Percentiles rank a stretch among this genome's conserved stretches.
Conservation (phyloP, 2,113 vertebrate genomes). For the Microcebus ravelobensis region DNA sequence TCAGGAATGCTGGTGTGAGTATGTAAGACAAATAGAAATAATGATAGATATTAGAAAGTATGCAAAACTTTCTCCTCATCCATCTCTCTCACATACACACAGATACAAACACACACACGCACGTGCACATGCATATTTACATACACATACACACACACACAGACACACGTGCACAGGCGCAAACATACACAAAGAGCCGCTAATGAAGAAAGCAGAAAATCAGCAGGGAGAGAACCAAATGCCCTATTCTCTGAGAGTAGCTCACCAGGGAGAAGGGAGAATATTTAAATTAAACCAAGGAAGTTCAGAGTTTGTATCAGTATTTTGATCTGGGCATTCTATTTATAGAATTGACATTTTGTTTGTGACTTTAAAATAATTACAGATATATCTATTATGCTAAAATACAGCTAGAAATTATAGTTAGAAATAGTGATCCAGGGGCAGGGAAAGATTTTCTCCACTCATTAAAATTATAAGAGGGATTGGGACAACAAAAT, state of each 20-base stretch:
- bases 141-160: not conserved
- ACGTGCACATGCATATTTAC: not conserved
- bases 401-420: not conserved
- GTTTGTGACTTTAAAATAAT: not conserved
- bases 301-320: not conserved
- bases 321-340: not conserved
- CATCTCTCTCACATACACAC: not conserved
- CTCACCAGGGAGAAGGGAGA: not conserved
- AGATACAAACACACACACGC: not conserved
- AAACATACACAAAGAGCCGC: not conserved
- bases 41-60: not conserved
- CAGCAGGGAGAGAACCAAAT: not conserved
- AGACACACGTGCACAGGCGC: not conserved
- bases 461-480: not conserved
- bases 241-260: not conserved
- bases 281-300: not conserved
- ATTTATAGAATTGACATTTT: not conserved
- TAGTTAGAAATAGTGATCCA: not conserved
- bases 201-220: not conserved
- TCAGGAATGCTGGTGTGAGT: not conserved
- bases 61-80: not conserved
- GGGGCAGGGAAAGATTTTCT: not conserved
- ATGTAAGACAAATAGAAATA: not conserved
- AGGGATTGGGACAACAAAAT: not conserved
- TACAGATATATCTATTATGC: not conserved